Percentiles rank a stretch among this genome's conserved stretches.
These are phyloP conservation scores for Danio rerio DNA, from an alignment of 2,113 vertebrate genomes.

Conservation along the genomic window DNA sequence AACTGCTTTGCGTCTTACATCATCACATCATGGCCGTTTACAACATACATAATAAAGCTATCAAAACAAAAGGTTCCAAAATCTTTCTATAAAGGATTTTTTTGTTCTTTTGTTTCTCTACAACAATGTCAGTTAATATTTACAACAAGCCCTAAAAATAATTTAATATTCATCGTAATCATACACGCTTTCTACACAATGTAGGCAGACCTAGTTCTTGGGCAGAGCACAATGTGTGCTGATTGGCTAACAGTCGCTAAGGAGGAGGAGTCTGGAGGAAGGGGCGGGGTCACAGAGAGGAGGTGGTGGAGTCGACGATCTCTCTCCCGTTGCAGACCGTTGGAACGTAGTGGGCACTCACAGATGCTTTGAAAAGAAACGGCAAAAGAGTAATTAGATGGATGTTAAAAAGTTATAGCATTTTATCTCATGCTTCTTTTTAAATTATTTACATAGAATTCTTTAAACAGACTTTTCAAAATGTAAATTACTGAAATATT, in stretches of 20 bases:
- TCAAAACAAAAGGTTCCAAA: constrained; percentile 88
- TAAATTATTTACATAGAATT: no score
- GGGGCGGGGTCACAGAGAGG: constrained; percentile 87
- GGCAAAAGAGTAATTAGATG: constrained; percentile 13
- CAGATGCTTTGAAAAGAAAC: constrained; percentile 82
- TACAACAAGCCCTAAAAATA: constrained; percentile 97
- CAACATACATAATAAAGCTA: constrained; percentile 79
- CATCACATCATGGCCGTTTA: constrained; percentile 86
- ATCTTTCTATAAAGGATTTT: constrained; percentile 86
- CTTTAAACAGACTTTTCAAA: no score
- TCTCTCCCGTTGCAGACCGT: constrained; percentile 96
- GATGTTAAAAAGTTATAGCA: background rate
- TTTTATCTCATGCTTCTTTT: no score
- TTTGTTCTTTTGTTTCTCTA: constrained; percentile 82
- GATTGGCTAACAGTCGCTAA: constrained; percentile 87
- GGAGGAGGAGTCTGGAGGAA: constrained; percentile 66
- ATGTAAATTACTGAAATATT: no score
- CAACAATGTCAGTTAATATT: constrained; percentile 87
- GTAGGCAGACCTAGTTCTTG: constrained; percentile 67
- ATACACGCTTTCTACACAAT: constrained; percentile 91
- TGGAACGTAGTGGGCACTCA: constrained; percentile 86
- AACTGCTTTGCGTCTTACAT: constrained; percentile 68
- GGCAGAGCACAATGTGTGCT: constrained; percentile 77
- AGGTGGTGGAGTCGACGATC: constrained; percentile 98
- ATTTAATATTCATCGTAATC: constrained; percentile 80